These are phyloP conservation scores for Orientallactaga bullata DNA, from an alignment of 2,113 vertebrate genomes.

Conservation along the genomic window DNA sequence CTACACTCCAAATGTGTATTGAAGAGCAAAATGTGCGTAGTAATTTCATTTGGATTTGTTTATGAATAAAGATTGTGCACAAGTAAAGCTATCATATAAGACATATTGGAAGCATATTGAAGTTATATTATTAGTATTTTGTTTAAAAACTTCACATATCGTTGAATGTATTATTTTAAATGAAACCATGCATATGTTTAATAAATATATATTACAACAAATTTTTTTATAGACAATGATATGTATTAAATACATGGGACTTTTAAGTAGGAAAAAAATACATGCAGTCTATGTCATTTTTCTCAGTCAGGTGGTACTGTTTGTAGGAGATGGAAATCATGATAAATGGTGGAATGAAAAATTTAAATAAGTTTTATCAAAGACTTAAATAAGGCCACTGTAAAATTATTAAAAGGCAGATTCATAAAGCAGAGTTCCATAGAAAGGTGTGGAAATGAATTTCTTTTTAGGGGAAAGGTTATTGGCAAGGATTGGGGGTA, in stretches of 20 bases:
- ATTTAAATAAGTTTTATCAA: constrained; percentile 48
- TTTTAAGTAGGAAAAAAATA: constrained; percentile 11
- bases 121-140: background rate
- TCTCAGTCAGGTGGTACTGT: background rate
- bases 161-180: background rate
- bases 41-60: constrained; percentile 46
- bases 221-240: background rate
- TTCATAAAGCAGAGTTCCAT: no score
- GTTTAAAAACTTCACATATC: background rate
- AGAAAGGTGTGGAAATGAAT: no score
- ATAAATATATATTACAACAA: constrained; percentile 42
- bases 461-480: no score
- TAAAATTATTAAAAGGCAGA: background rate
- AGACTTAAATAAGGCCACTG: background rate
- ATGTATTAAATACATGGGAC: background rate
- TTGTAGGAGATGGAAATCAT: background rate
- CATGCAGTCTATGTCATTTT: constrained; percentile 12
- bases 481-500: no score
- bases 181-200: background rate
- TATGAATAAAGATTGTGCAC: constrained; percentile 26
- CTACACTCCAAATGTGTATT: constrained; percentile 15
- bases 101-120: background rate
- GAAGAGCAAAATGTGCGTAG: background rate
- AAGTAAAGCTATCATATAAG: background rate
- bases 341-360: constrained; percentile 10